Evolutionary conservation across 2,797 vertebrate genomes (phyloP).

Genomic region (Peromyscus nudipes): DNA sequence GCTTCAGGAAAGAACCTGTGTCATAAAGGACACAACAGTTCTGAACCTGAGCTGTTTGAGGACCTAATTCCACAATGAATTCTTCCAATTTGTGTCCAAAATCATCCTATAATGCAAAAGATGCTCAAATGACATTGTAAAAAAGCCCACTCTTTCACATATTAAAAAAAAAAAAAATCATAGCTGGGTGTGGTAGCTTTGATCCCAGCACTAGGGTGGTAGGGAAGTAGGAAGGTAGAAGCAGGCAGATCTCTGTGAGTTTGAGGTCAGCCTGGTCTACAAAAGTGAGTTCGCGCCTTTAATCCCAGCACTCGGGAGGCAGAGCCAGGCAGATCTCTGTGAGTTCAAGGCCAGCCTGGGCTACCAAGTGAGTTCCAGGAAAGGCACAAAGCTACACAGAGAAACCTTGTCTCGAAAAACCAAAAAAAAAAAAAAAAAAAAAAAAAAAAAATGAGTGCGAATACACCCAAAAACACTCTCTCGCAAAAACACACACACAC

Average conservation of each 20-base stretch:
- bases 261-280: not conserved
- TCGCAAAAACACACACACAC: too few species aligned
- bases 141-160: not conserved
- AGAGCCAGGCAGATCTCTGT: too few species aligned
- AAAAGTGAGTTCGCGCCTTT: not conserved
- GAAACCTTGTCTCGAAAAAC: not conserved
- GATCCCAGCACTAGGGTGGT: not conserved
- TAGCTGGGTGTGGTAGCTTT: not conserved
- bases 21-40: conserved; percentile 35
- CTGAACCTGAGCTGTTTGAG: conserved; percentile 54
- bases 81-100: conserved; percentile 42
- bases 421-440: too few species aligned
- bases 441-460: too few species aligned
- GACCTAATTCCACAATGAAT: conserved; percentile 41
- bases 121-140: conserved; percentile 27
- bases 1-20: conserved; percentile 57
- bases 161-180: not conserved
- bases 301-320: too few species aligned
- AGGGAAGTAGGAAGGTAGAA: not conserved
- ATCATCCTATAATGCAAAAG: conserved; percentile 62
- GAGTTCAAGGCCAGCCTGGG: too few species aligned
- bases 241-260: not conserved
- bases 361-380: too few species aligned
- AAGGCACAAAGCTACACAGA: too few species aligned
- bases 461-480: too few species aligned